A percentile compares a stretch with the other conserved stretches of the same genome.
Conservation (phyloP, 2,113 vertebrate genomes). For the Eretmodus cyanostictus region DNA sequence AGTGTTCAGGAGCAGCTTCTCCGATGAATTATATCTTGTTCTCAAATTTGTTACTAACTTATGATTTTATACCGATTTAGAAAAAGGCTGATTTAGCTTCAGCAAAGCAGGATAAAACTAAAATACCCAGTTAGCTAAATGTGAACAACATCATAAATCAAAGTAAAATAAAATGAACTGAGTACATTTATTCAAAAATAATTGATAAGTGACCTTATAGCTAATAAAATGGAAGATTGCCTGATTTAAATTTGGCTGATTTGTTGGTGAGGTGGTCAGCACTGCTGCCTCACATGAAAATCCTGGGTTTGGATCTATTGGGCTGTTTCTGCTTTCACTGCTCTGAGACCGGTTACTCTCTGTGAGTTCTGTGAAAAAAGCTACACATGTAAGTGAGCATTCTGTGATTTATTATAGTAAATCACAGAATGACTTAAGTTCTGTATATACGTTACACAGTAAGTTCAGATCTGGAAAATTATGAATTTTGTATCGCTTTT, state of each 20-base stretch:
- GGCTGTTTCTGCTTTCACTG: background rate
- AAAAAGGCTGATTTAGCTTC: background rate
- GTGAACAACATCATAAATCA: background rate
- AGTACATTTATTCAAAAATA: background rate
- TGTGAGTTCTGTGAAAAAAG: background rate
- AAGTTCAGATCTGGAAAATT: background rate
- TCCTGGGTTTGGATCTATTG: background rate
- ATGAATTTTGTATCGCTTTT: background rate
- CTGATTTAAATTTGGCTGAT: background rate
- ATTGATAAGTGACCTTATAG: background rate
- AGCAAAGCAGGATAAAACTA: background rate
- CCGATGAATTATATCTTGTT: background rate
- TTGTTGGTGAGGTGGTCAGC: background rate
- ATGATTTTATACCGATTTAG: background rate
- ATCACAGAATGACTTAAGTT: background rate
- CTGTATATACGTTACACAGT: background rate
- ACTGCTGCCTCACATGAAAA: background rate
- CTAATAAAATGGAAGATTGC: background rate
- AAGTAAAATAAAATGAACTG: background rate
- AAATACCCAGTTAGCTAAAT: background rate
- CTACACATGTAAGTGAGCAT: background rate
- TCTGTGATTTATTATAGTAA: background rate
- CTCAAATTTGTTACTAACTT: background rate
- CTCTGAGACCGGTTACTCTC: background rate
- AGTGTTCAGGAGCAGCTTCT: background rate